Evolutionary conservation across 2,113 vertebrate species (phyloP).

Genomic region (Callocephalon fimbriatum): DNA sequence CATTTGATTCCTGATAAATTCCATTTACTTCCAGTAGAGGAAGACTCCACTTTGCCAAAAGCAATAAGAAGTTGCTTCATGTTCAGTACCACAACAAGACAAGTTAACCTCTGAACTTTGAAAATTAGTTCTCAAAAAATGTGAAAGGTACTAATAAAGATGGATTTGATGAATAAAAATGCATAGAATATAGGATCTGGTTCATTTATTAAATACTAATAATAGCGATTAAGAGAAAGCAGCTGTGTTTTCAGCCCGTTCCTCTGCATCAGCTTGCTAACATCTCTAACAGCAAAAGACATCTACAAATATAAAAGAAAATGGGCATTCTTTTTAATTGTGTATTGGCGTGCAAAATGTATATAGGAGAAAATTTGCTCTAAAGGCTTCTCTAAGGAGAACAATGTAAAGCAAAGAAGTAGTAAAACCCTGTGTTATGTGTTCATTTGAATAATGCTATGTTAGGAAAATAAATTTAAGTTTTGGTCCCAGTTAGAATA

Average conservation of each 20-base stretch:
- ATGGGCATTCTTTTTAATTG: neutral
- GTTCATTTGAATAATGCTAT: neutral
- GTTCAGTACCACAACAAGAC: constrained; percentile 36
- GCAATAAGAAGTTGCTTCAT: neutral
- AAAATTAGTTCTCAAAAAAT: constrained; percentile 42
- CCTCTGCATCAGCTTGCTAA: neutral
- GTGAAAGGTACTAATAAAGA: constrained; percentile 25
- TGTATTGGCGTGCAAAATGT: neutral
- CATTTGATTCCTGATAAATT: neutral
- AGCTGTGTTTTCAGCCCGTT: neutral
- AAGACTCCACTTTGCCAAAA: constrained; percentile 18
- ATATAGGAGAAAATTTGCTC: neutral
- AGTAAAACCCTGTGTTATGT: neutral
- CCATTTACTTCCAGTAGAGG: neutral
- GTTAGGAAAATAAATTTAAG: neutral
- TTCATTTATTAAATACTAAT: constrained; percentile 53
- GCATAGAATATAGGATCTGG: neutral
- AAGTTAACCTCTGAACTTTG: constrained; percentile 37
- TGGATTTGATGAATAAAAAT: constrained; percentile 36
- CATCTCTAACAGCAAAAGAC: neutral
- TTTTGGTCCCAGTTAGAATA: neutral
- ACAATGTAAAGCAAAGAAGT: neutral
- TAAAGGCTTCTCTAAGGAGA: neutral
- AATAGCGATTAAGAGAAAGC: neutral
- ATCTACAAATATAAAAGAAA: neutral